Base-by-base conservation (phyloP, 2,797 vertebrate species). In the Cossypha niveicapilla region DNA sequence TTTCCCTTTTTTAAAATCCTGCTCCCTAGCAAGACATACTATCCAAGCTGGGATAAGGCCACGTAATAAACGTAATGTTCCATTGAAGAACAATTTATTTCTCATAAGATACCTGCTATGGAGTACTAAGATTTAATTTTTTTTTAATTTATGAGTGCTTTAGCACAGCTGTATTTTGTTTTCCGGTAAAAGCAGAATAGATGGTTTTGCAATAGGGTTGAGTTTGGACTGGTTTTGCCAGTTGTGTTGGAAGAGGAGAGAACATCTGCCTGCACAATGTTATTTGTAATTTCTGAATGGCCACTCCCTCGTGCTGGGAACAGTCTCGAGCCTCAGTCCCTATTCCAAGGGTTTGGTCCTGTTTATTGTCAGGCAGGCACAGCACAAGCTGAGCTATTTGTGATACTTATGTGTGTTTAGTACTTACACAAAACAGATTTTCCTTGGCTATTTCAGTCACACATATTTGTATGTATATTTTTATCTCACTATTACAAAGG, bases 371-470 rank as follows among this genome's bases (percentile, higher is more conserved):
- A 50, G 78, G 35, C n/a, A 65, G 47, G 37, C 27, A 18, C 24
- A 45, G 35, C 44, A 37, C 15, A 13, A 51, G 35, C 14, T 51
- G 56, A 41, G 0, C 7, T 45, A 4, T 21, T 18, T n/a, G 27
- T 1, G 0, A 42, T 62, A 25, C 24, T 77, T 79, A 12, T 0
- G 0, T 50, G 22, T 23, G 15, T 18, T 73, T 16, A 27, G 7
- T 63, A 35, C 19, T 60, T 81, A 21, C 45, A 77, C 18, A 78
- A 75, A 70, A 41, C 35, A 66, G n/a, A 39, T 48, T 54, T 30
- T 35, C 23, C 22, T 11, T 8, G 18, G 42, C 37, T 75, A 19
- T 67, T 72, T 60, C 42, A 83, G 24, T 65, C 42, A 65, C 19
- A 10, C 14, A 3, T 42, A 16, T 17, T 23, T 71, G 2, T 74